Conservation (phyloP, 2,888 invertebrate species). For the Harpalus rufipes region DNA sequence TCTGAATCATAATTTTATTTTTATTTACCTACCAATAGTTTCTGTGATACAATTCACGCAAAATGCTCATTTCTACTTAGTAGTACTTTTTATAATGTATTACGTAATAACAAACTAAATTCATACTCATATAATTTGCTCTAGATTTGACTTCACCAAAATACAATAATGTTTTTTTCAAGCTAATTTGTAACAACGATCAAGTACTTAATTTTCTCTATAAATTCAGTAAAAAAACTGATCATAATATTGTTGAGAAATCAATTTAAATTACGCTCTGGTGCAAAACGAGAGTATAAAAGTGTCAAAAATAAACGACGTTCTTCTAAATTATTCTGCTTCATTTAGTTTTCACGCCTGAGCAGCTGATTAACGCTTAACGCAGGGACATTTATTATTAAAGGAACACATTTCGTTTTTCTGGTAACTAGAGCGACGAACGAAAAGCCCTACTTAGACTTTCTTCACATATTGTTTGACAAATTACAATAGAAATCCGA, state of each 20-base stretch:
- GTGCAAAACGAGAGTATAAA: conserved; percentile 34
- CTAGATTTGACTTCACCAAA: background rate
- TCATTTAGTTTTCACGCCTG: conserved; percentile 49
- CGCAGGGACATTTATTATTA: conserved; percentile 48
- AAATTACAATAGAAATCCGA: conserved; percentile 36
- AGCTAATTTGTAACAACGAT: background rate
- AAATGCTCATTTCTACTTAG: background rate
- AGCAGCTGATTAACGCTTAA: conserved; percentile 43
- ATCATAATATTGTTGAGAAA: background rate
- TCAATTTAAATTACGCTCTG: conserved; percentile 16
- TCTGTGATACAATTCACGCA: background rate
- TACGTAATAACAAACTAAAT: background rate
- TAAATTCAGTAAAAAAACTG: background rate
- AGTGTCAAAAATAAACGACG: conserved; percentile 30
- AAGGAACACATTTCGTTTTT: conserved; percentile 47
- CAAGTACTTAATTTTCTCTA: background rate
- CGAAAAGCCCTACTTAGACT: conserved; percentile 16
- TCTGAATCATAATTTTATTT: background rate
- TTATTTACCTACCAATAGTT: background rate
- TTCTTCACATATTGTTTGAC: conserved; percentile 28
- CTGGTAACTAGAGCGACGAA: conserved; percentile 30
- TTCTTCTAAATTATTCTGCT: conserved; percentile 38
- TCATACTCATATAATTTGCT: background rate
- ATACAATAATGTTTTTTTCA: background rate
- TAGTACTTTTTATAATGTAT: background rate